phyloP scores from a whole-genome alignment of 1,140 invertebrate genomes.

The Drosophila navojoa region DNA sequence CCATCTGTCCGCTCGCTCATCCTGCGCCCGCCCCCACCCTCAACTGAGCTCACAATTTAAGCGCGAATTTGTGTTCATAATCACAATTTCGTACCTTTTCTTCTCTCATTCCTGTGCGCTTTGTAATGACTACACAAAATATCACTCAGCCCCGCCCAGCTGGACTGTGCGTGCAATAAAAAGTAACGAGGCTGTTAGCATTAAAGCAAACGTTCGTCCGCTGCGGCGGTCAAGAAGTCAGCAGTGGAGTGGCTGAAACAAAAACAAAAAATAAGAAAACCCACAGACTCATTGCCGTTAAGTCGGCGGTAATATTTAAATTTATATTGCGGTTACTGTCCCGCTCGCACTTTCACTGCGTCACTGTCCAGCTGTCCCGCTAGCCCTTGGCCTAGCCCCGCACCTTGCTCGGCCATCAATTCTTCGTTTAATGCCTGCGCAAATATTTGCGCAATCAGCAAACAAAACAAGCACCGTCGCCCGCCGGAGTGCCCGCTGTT shows the following conservation, averaged over 20 bases:
- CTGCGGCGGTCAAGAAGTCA: constrained; percentile 69
- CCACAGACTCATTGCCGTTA: constrained; percentile 61
- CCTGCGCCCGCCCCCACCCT: constrained; percentile 1
- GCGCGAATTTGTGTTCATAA: constrained; percentile 81
- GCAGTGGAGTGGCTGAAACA: constrained; percentile 62
- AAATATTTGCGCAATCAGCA: constrained; percentile 82
- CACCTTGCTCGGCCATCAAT: constrained; percentile 61
- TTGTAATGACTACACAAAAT: constrained; percentile 73
- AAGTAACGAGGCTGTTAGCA: constrained; percentile 80
- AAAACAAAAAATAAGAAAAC: constrained; percentile 51
- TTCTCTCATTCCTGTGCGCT: constrained; percentile 17
- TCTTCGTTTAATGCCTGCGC: constrained; percentile 76
- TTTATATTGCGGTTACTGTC: constrained; percentile 66
- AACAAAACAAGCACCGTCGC: constrained; percentile 73
- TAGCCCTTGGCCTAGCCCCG: constrained; percentile 2
- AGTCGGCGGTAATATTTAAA: constrained; percentile 80
- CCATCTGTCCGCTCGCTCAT: background rate
- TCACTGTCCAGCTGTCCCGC: background rate
- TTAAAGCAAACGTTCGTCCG: constrained; percentile 71
- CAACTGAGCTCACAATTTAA: constrained; percentile 67
- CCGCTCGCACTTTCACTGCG: constrained; percentile 7
- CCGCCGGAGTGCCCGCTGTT: constrained; percentile 56
- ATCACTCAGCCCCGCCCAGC: constrained; percentile 32
- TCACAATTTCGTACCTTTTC: constrained; percentile 76
- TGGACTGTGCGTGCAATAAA: constrained; percentile 73